A percentile compares a stretch with the other conserved stretches of the same genome.
These are phyloP conservation scores for Chlorocebus sabaeus DNA, from an alignment of 2,113 vertebrate genomes.

Conservation along the genomic window DNA sequence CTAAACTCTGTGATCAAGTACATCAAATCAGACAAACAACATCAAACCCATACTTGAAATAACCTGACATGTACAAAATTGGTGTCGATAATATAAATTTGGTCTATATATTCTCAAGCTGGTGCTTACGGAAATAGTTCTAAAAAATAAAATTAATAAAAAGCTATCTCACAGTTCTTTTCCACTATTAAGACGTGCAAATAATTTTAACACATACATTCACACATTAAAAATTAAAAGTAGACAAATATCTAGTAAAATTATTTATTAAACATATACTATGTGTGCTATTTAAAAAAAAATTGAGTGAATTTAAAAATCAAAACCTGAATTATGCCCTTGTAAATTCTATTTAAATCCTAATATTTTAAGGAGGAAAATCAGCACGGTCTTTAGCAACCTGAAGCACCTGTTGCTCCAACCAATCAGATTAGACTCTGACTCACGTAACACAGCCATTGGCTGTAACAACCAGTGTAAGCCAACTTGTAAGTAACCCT, in stretches of 20 bases:
- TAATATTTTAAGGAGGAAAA: background rate
- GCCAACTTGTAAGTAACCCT: background rate
- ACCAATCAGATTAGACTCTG: background rate
- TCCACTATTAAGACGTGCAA: background rate
- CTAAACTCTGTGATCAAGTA: background rate
- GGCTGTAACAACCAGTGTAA: accelerated
- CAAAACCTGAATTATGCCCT: background rate
- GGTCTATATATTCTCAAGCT: background rate
- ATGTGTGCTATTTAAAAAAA: background rate
- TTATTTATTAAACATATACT: background rate
- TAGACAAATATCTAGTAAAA: background rate
- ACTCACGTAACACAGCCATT: background rate
- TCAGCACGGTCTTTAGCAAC: background rate
- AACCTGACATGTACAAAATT: background rate
- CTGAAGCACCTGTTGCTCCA: background rate
- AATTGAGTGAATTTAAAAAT: background rate
- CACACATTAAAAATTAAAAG: background rate
- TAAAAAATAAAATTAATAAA: background rate
- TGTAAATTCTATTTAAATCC: background rate
- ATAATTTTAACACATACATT: background rate
- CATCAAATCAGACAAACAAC: background rate
- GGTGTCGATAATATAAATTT: background rate
- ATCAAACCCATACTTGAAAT: background rate
- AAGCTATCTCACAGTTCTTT: background rate
- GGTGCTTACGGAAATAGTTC: background rate